Evolutionary conservation across 2,797 vertebrate species (phyloP).

Genomic region (Chelon auratus): DNA sequence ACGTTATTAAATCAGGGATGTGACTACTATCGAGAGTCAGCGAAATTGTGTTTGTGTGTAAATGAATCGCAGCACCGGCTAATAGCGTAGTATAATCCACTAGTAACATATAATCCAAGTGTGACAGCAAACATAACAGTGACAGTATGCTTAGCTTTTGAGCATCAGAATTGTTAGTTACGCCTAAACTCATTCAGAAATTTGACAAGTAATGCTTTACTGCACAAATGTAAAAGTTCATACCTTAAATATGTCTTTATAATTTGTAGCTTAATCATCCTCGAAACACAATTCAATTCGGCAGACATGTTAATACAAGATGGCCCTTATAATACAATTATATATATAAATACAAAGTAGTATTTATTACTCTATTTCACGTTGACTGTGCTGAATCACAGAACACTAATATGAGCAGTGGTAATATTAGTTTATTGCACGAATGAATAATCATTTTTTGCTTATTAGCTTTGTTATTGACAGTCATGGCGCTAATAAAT

Average conservation of each 20-base stretch:
- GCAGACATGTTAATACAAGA: not conserved
- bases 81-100: not conserved
- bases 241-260: too few relatives aligned
- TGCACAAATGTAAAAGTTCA: not conserved
- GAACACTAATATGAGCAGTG: too few relatives aligned
- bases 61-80: fast-evolving
- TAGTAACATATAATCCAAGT: too few relatives aligned
- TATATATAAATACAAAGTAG: too few relatives aligned
- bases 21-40: not conserved
- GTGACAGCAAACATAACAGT: not conserved
- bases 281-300: not conserved
- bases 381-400: too few relatives aligned
- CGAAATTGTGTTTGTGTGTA: not conserved
- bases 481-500: too few relatives aligned
- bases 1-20: not conserved
- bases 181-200: not conserved
- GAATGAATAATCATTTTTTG: too few relatives aligned
- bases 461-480: too few relatives aligned
- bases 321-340: too few relatives aligned
- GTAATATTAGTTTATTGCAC: too few relatives aligned
- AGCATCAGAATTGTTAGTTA: not conserved
- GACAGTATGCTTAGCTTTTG: not conserved
- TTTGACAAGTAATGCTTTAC: fast-evolving
- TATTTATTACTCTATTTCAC: too few relatives aligned
- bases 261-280: too few relatives aligned